Base-by-base conservation (phyloP, 64 coral and sea anemone genomes). In the Stichodactyla helianthus region DNA sequence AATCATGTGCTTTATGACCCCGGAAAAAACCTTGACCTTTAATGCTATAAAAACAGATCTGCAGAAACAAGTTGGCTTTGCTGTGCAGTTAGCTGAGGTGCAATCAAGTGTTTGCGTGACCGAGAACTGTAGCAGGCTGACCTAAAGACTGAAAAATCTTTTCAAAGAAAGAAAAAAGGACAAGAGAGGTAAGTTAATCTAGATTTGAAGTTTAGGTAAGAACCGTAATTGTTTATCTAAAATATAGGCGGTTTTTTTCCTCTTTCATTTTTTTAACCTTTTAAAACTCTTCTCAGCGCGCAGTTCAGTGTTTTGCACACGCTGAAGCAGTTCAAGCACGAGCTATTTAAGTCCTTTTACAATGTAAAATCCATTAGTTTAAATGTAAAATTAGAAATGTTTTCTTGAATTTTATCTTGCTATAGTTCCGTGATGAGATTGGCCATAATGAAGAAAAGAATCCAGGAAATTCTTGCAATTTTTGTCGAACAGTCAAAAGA, bases 1-100 rank as follows among this genome's bases (percentile, higher is more conserved):
- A 74, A 51, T 84, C 83, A 84, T 84, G 83, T 61, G 83, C 83
- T 84, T 5, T 19, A 19, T 81, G 83, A 84, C 56, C 83, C 83
- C 83, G 83, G 83, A 84, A 84, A 84, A 84, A 9, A 58, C 61
- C 23, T 4, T 84, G 83, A 84, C 83, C 83, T 62, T 51, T 15
- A 17, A n/a, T 55, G n/a, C 56, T 84, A 84, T 84, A 84, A 54
- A 84, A 84, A 84, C 28, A 51, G 79, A 53, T 54, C 79, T 35
- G 51, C 20, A 74, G 68, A 74, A 74, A 74, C 68, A 74, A 31
- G 68, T 31, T 26, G 23, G 26, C n/a, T 74, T 74, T 9, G 31
- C 68, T 25, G 62, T 65, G 62, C 35, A 44, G 35, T 44, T 44
- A 65, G 22, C 68, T 74, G 68, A 44, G 35, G 35, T 44, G 35